A percentile compares a stretch with the other conserved stretches of the same genome.
Conservation (phyloP, 2,797 vertebrate genomes). For the Artibeus lituratus region DNA sequence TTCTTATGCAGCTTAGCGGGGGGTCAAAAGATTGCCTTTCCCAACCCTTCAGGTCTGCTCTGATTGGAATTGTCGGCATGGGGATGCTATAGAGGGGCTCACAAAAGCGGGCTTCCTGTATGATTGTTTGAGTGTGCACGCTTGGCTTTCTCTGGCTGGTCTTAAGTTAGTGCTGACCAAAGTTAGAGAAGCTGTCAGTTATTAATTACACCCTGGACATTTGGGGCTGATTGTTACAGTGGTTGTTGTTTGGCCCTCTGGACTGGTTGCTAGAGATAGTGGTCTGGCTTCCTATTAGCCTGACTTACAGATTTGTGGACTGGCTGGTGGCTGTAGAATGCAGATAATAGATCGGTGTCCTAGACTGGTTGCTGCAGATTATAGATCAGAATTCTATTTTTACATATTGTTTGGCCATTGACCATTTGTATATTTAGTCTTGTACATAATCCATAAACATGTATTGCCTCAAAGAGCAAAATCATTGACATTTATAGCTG, state of each 20-base stretch:
- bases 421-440: neutral
- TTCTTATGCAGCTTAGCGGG: neutral
- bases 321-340: neutral
- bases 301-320: neutral
- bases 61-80: neutral
- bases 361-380: neutral
- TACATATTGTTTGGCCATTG: neutral
- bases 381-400: neutral
- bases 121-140: neutral
- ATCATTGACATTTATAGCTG: neutral
- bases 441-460: neutral
- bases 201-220: neutral
- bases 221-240: neutral
- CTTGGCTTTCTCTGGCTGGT: neutral
- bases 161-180: neutral
- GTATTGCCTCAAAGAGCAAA: slow-evolving; percentile 8
- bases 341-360: neutral
- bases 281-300: neutral
- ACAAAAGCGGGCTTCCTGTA: neutral
- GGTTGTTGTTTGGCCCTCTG: neutral
- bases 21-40: neutral
- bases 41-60: neutral
- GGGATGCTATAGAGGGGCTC: neutral
- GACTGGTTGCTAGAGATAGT: neutral
- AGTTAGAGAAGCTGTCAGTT: neutral